Evolutionary conservation across 2,888 invertebrate genomes (phyloP), one percentile per base, ranked within the genome.

Genomic region (Agonopterix alstromeriana): DNA sequence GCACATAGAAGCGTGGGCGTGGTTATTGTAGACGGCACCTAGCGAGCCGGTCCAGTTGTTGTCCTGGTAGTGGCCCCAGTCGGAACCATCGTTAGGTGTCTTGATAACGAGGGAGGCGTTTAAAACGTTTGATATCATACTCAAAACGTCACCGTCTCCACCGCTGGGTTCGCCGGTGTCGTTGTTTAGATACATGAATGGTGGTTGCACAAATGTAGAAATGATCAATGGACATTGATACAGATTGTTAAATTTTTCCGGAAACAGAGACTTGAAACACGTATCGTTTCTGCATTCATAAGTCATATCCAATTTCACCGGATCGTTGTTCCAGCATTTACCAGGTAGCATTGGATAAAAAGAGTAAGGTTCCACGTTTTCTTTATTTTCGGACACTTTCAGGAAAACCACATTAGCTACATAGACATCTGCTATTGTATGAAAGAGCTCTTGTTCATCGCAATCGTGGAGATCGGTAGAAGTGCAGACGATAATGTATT

Each of bases 11-110:
- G 57, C 60, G 45, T 77, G 66, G 3, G 62, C 71, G 7, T 54
- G 58, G 8, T 53, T 54, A 46, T 77, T 76, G 46, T 58, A 75
- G 8, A 77, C 58, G 10, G 78, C 77, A 1, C 80, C 80, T 9
- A 81, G 56, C 8, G 77, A 73, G 1, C 81, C 80, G n/a, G 80
- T 77, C 81, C 81, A 80, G 53, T 70, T 77, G 36, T 66, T 64
- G 52, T 73, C 57, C 49, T 55, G 50, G 48, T 57, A 75, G 35
- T 56, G 54, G 2, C 79, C 79, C 57, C 65, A 67, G 42, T 65
- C 65, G 5, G 49, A 47, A 2, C 64, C 67, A 3, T 57, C 58
- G 2, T 42, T 27, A 0, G 79, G 73, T 36, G 61, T 62, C 49
- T 51, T 64, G 4, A 81, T 54, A 10, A 56, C 46, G n/a, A 81